Evolutionary conservation across 2,113 vertebrate species (phyloP).

Genomic region (Nycticryphes semicollaris): DNA sequence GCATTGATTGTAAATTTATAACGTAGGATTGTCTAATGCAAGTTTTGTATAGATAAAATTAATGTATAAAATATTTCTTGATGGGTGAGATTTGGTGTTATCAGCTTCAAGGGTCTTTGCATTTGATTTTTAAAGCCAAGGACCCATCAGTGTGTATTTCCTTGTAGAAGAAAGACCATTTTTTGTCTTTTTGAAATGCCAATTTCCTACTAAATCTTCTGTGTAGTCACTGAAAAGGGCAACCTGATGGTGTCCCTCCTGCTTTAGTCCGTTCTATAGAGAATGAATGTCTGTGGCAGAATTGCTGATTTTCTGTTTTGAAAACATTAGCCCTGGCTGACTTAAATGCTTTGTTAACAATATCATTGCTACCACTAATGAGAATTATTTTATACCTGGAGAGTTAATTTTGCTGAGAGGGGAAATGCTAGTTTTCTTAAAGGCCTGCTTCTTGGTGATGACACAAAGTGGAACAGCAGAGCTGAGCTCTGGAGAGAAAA

Average conservation of each 20-base stretch:
- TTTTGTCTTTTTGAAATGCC: neutral
- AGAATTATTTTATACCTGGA: neutral
- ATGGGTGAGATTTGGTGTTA: neutral
- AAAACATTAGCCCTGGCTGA: neutral
- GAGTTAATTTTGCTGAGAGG: neutral
- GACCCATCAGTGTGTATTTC: neutral
- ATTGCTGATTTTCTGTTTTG: neutral
- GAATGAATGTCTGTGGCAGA: neutral
- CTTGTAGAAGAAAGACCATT: neutral
- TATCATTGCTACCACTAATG: neutral
- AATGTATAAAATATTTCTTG: neutral
- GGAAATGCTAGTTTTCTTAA: neutral
- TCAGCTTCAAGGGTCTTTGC: neutral
- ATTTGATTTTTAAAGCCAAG: neutral
- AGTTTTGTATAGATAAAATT: constrained; percentile 3
- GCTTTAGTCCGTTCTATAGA: neutral
- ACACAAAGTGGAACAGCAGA: neutral
- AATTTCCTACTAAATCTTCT: neutral
- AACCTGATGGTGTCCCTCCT: neutral
- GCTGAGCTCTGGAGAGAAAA: neutral
- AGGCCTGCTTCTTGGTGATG: neutral
- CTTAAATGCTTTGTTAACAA: neutral
- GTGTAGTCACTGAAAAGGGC: neutral
- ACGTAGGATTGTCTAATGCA: constrained; percentile 3
- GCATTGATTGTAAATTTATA: constrained; percentile 35